A percentile compares a stretch with the other conserved stretches of the same genome.
Conservation (phyloP, 2,113 vertebrate genomes). For the Erythrolamprus reginae region DNA sequence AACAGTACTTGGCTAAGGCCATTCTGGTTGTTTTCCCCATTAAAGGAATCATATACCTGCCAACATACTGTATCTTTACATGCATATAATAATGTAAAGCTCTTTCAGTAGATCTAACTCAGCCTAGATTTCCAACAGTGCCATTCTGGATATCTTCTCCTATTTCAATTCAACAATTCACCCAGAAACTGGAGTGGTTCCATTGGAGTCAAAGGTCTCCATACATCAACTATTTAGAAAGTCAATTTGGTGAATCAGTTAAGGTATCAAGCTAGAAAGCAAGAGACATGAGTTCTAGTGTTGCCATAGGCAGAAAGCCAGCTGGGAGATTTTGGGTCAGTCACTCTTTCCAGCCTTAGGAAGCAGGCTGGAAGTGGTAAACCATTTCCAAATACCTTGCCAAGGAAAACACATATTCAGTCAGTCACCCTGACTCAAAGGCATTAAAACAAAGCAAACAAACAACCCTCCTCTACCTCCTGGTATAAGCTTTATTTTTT, state of each 20-base stretch:
- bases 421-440: neutral
- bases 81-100: neutral
- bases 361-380: neutral
- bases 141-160: neutral
- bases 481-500: neutral
- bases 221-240: neutral
- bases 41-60: neutral
- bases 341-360: neutral
- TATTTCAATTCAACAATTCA: neutral
- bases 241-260: neutral
- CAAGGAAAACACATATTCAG: neutral
- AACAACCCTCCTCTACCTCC: too few relatives aligned
- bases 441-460: neutral
- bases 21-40: neutral
- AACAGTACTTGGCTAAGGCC: neutral
- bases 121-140: neutral
- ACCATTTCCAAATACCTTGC: neutral
- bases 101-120: neutral
- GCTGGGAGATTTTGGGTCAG: neutral
- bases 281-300: neutral
- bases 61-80: neutral
- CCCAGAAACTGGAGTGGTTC: neutral
- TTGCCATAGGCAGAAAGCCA: neutral
- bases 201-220: neutral
- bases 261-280: neutral